Percentiles rank a stretch among this genome's conserved stretches.
Conservation (phyloP, 2,888 invertebrate species). For the Metalampra italica region DNA sequence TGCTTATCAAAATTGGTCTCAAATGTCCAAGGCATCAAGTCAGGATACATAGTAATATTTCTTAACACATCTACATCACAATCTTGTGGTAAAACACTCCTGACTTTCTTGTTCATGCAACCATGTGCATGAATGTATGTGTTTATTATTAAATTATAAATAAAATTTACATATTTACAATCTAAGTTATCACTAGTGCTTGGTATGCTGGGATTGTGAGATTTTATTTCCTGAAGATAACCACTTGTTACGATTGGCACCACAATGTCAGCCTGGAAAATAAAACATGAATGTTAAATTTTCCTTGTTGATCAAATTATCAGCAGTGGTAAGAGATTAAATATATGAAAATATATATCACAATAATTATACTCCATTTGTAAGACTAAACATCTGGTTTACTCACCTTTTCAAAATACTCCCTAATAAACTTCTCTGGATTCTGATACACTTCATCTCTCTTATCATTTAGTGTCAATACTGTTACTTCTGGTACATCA, state of each 20-base stretch:
- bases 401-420: constrained; percentile 76
- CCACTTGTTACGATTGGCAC: constrained; percentile 75
- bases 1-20: constrained; percentile 66
- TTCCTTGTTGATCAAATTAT: neutral
- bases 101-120: constrained; percentile 68
- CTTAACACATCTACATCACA: constrained; percentile 45
- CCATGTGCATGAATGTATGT: constrained; percentile 67
- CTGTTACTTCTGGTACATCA: constrained; percentile 52
- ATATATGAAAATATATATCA: neutral
- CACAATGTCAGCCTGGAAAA: constrained; percentile 73
- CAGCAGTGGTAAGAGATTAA: neutral
- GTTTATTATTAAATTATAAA: constrained; percentile 67
- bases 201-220: constrained; percentile 43
- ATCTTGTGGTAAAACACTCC: constrained; percentile 64
- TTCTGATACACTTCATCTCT: constrained; percentile 71
- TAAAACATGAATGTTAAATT: constrained; percentile 3
- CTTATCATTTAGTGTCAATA: constrained; percentile 67
- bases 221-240: constrained; percentile 67
- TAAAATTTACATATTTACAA: constrained; percentile 68
- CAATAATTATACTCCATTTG: neutral
- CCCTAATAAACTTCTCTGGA: constrained; percentile 75
- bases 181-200: constrained; percentile 66
- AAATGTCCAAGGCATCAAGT: constrained; percentile 68
- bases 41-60: constrained; percentile 62
- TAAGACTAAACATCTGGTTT: neutral